Evolutionary conservation across 2,113 vertebrate genomes (phyloP), one percentile per base, ranked within the genome.

Genomic region (Corydoras sp.): DNA sequence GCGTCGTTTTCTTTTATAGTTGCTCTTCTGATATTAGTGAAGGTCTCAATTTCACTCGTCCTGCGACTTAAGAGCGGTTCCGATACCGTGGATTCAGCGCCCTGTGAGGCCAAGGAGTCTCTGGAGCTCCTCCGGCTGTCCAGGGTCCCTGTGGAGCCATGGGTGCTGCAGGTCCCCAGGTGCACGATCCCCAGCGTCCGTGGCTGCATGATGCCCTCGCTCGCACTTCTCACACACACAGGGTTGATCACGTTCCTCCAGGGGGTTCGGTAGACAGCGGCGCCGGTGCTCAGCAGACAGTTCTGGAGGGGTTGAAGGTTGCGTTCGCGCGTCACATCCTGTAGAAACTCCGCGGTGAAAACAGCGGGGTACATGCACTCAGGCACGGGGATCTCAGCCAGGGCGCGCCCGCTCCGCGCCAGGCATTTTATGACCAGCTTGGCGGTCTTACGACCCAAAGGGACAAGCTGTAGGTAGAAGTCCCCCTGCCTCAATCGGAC

Each of bases 371-470:
- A 92, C 91, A 92, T 90, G 83, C 87, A 84, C 86, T 93, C 89
- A 53, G 87, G 81, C 60, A 92, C 79, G 48, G 85, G 73, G 78
- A 92, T 81, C 74, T 91, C 91, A 73, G 90, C 85, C 2, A 91
- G 80, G 62, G 88, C 90, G 63, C 85, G 86, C 31, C 91, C 90
- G 49, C 86, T 88, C 76, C 77, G 77, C 2, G 88, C 89, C 80
- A 93, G 87, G 75, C 90, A 92, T 90, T 92, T 93, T 86, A 92
- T 85, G 32, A 92, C 90, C 12, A 92, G 83, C 60, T 88, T 91
- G 62, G 85, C 91, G 13, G 86, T 76, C 71, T 89, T 91, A 63
- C 84, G 90, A 50, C 90, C 88, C 51, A 86, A 76, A 0, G 89
- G 86, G 9, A 91, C 89, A 10, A 92, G 79, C 78, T 93, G 92